Base-by-base conservation (phyloP, 2,113 vertebrate genomes). In the Rhineura floridana region DNA sequence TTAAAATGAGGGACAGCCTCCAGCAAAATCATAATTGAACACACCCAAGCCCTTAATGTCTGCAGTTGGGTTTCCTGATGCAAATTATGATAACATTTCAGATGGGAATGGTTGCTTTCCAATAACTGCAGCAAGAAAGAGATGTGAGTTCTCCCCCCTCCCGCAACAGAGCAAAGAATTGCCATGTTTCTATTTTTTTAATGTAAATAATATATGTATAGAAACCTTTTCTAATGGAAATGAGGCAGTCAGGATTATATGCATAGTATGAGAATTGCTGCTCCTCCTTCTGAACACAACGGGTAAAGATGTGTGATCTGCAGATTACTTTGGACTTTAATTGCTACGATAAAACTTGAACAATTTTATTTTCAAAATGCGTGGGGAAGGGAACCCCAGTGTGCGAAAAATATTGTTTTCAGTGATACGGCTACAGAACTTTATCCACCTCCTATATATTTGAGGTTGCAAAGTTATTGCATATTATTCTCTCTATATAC, bases 151-250 rank as follows among this genome's bases (percentile, higher is more conserved):
- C 93, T 94, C 90, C 78, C 82, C 81, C 90, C 93, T 94, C 93
- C 88, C 86, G 88, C 90, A 93, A 96, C 89, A 94, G 95, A 96
- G 93, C 88, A 91, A 95, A 95, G 94, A 95, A 94, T 96, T 94
- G 93, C 94, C 91, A 91, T 91, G 92, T 95, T 95, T 94, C n/a
- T 85, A 13, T 12, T 17, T 36, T 72, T 73, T 75, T 76, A 95
- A 96, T 96, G 96, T 97, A 96, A 96, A 96, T 96, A 96, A 95
- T 95, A 94, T 95, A 95, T 91, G 84, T 95, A 96, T 95, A 94
- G 95, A 93, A 96, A 96, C 63, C 93, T 96, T 96, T 96, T 86
- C 95, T 93, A n/a, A 95, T 96, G 95, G 95, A 95, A 97, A 97
- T 92, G 93, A 95, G 94, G 91, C 93, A 89, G 95, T 96, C 95